Conservation (phyloP, 2,797 vertebrate genomes). For the Odontamblyopus lacepedii region DNA sequence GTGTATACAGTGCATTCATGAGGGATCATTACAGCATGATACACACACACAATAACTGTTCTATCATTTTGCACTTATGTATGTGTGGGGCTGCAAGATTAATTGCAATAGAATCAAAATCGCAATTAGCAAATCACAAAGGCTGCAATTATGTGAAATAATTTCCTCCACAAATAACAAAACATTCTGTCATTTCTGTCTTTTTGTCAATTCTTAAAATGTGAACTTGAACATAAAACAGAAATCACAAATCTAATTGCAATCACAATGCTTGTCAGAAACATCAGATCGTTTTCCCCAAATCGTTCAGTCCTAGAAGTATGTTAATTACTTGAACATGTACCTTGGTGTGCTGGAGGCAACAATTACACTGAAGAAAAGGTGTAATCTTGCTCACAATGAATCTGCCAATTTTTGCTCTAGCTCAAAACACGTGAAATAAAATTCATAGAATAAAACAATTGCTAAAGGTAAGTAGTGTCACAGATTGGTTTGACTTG, state of each 20-base stretch:
- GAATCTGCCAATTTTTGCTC: neutral
- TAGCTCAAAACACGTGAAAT: neutral
- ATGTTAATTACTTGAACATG: neutral
- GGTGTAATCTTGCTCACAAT: neutral
- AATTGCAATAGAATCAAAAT: too few species aligned
- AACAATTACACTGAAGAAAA: neutral
- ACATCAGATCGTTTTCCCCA: too few species aligned
- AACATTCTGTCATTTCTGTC: too few species aligned
- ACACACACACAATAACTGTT: neutral
- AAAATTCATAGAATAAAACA: neutral
- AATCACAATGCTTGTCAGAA: too few species aligned
- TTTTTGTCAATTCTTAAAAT: too few species aligned
- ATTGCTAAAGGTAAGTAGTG: neutral
- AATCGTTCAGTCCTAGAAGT: too few species aligned
- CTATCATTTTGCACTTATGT: neutral
- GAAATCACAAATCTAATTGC: too few species aligned
- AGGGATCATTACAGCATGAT: neutral
- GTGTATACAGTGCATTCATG: neutral
- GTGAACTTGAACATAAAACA: too few species aligned
- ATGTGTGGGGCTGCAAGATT: neutral
- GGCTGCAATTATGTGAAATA: too few species aligned
- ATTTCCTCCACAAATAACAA: too few species aligned
- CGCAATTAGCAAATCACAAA: too few species aligned
- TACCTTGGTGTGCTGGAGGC: neutral
- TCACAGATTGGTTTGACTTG: constrained; percentile 9